Evolutionary conservation across 1,140 invertebrate genomes (phyloP), one percentile per base, ranked within the genome.

Genomic region (Rhizoglyphus robini): DNA sequence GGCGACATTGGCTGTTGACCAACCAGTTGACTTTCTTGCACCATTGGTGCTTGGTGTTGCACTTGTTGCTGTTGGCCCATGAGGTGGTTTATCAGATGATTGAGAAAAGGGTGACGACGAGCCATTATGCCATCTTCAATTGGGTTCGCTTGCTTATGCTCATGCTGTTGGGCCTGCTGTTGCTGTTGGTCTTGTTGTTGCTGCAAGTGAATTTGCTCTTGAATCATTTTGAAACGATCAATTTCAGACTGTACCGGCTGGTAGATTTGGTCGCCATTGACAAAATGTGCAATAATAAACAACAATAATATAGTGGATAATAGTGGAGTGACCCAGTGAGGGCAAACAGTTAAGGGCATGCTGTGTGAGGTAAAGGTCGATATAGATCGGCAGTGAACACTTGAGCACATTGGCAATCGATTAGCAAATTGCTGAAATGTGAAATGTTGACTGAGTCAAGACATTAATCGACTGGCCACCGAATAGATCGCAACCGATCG

Each of bases 161-260:
- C n/a, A 23, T 23, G 8, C 36, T 41, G 51, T 27, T 54, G 51
- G 8, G 8, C 8, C 51, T 54, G 51, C 51, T 54, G 51, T 32
- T 54, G 23, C 51, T 54, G 32, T 60, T 60, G 58, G 23, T 60
- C 58, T 60, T 60, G 15, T n/a, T 60, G 15, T 46, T 60, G 32
- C 13, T 34, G 32, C 3, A 34, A 32, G 15, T 29, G 58, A 60
- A 60, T 60, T 15, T 60, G 32, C 29, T 60, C 58, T 27, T 60
- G 58, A 3, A 60, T 60, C 27, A 60, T 2, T 2, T 60, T 15
- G 29, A 60, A 60, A 3, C 58, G 58, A 4, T 60, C 58, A 60
- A 60, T 60, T 27, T 60, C 58, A 5, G 15, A 29, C 11, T 34
- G 15, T 4, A 29, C 27, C 29, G 58, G 58, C 29, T 60, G 58